Evolutionary conservation across 2,888 invertebrate species (phyloP), one percentile per base, ranked within the genome.

Genomic region (Melangyna quadrimaculata): DNA sequence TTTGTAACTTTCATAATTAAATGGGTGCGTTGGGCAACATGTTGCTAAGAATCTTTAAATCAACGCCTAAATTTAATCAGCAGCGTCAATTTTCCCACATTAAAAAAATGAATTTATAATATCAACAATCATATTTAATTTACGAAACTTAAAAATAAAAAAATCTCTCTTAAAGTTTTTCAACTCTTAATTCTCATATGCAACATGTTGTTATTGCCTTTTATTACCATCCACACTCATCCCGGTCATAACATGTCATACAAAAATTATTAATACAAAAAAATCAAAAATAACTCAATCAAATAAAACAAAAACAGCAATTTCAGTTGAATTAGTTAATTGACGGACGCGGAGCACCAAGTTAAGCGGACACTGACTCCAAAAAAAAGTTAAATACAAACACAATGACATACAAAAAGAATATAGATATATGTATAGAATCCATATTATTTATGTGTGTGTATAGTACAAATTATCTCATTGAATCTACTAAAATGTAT

Each of bases 281-380:
- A 61, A 27, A 37, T 24, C 9, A 61, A 61, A 61, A 43, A 65
- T 45, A 65, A 65, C 72, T 55, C 27, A 57, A 53, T 73, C 40
- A 67, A 53, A 53, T 69, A 35, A 75, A 63, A 63, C 27, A 65
- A 78, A 71, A 61, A 74, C 12, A 53, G 12, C 79, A 80, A 61
- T 75, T 86, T 65, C 19, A 73, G 77, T 73, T 78, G 73, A 86
- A 80, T 81, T 86, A 86, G 80, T 86, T 86, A 86, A 86, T 70
- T 86, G 86, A 77, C 70, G 53, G 61, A 57, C 61, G 22, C 61
- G 22, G 80, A 75, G 61, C 45, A 67, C 35, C 86, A 77, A 86
- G 81, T 86, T 86, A 86, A 86, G 77, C 86, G 86, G 86, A 43
- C 86, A 78, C 73, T 81, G 86, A 86, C 86, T 78, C 77, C 81